A percentile compares a stretch with the other conserved stretches of the same genome.
Evolutionary conservation across 2,797 vertebrate species (phyloP).

Genomic region (Enteromius unitaeniatus): DNA sequence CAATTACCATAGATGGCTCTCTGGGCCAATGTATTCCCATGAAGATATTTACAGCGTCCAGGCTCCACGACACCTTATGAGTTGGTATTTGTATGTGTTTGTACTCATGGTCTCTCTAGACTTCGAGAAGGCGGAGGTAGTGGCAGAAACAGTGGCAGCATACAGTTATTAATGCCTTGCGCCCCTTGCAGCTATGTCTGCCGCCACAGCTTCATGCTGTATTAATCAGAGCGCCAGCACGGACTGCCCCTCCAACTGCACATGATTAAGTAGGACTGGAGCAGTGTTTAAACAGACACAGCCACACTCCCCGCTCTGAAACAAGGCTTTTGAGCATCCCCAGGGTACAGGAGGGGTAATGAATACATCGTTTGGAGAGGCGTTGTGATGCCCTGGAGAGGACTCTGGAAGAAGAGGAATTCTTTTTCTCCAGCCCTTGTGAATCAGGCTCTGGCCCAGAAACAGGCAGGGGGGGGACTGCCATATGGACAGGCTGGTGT

Average conservation of each 20-base stretch:
- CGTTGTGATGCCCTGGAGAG: slow-evolving; percentile 58
- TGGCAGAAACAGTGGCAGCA: slow-evolving; percentile 51
- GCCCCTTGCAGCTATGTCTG: slow-evolving; percentile 59
- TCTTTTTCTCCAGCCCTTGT: slow-evolving; percentile 39
- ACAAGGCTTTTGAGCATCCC: slow-evolving; percentile 64
- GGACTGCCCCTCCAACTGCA: slow-evolving; percentile 52
- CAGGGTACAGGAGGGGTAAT: slow-evolving; percentile 65
- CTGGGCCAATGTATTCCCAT: background rate
- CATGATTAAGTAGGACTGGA: slow-evolving; percentile 57
- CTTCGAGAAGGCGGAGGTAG: slow-evolving; percentile 50
- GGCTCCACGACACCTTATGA: slow-evolving; percentile 17
- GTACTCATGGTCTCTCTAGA: slow-evolving; percentile 33
- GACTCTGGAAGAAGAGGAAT: slow-evolving; percentile 45
- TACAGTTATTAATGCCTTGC: slow-evolving; percentile 60
- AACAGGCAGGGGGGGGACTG: slow-evolving; percentile 54
- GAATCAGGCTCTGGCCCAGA: slow-evolving; percentile 52
- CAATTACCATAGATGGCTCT: background rate
- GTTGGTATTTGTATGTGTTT: slow-evolving; percentile 34
- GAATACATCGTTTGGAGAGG: slow-evolving; percentile 68
- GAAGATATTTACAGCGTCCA: slow-evolving; percentile 17
- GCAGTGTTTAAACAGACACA: slow-evolving; percentile 61
- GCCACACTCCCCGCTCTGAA: slow-evolving; percentile 57
- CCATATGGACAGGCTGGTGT: slow-evolving; percentile 65
- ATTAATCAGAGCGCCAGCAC: slow-evolving; percentile 62
- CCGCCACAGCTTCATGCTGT: slow-evolving; percentile 54